phyloP scores from a whole-genome alignment of 2,888 invertebrate genomes.

The Ennomos erosarius region DNA sequence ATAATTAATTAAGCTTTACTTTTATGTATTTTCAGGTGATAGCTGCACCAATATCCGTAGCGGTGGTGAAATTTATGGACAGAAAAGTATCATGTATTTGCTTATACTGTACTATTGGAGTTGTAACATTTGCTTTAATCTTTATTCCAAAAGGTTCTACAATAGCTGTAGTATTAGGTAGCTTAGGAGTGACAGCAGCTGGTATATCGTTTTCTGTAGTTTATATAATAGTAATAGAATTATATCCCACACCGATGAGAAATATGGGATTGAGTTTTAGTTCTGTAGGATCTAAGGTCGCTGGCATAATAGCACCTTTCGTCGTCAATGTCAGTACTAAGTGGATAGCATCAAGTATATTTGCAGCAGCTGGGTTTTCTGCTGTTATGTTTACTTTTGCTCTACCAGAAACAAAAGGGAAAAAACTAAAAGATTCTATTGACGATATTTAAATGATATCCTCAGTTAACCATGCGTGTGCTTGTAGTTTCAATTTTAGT shows the following conservation, averaged over 20 bases:
- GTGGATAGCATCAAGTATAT: slow-evolving; percentile 60
- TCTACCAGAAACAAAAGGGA: slow-evolving; percentile 65
- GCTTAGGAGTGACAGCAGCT: slow-evolving; percentile 46
- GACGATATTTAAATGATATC: slow-evolving; percentile 6
- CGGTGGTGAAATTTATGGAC: slow-evolving; percentile 52
- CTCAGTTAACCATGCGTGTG: no score
- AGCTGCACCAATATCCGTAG: slow-evolving; percentile 43
- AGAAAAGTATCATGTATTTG: slow-evolving; percentile 48
- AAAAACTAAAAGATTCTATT: slow-evolving; percentile 57
- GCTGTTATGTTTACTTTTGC: slow-evolving; percentile 53
- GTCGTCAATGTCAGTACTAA: slow-evolving; percentile 53
- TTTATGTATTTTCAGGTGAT: slow-evolving; percentile 54
- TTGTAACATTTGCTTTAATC: slow-evolving; percentile 49
- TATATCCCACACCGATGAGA: slow-evolving; percentile 66
- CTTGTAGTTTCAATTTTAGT: no score
- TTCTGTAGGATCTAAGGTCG: slow-evolving; percentile 56
- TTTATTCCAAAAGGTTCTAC: slow-evolving; percentile 51
- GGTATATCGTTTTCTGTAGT: slow-evolving; percentile 46
- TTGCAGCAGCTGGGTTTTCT: slow-evolving; percentile 55
- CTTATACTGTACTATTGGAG: slow-evolving; percentile 40
- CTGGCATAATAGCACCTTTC: slow-evolving; percentile 63
- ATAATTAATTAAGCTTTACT: neutral
- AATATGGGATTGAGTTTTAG: slow-evolving; percentile 61
- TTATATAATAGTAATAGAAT: slow-evolving; percentile 57
- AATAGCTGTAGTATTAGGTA: slow-evolving; percentile 46